Evolutionary conservation across 1,140 invertebrate species (phyloP), one percentile per base, ranked within the genome.

Genomic region (Leptonema lineaticorne): DNA sequence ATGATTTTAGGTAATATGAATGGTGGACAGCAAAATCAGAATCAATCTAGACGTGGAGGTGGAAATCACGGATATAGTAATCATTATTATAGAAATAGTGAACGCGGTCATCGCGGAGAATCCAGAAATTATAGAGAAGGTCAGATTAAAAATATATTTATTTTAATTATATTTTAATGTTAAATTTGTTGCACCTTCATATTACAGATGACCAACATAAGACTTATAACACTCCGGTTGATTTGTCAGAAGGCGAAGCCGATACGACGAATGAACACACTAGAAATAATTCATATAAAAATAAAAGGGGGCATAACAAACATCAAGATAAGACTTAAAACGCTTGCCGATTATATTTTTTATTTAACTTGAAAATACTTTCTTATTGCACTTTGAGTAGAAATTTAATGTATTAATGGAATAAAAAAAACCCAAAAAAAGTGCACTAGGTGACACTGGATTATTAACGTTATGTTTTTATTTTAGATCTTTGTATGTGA

Each of bases 51-150:
- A 30, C 66, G 70, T 45, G 70, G 70, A 27, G 30, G 8, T 0
- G 57, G 57, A 33, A 65, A 65, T 41, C 67, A 68, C 57, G 66
- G 67, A 22, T 68, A 65, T 37, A 67, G 60, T 50, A 71, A 71
- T 27, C 67, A 71, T 37, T 71, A 68, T 63, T 71, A 68, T 66
- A 59, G 70, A 27, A 71, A 71, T 46, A 71, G 67, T 64, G 70
- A 71, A 4, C 66, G 70, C 8, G 63, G 63, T 14, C 53, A 66
- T 41, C 62, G 46, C 22, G 22, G 59, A 46, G 68, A 69, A 16
- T 56, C 67, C n/a, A 69, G 62, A 64, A 69, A 64, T 46, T 64
- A 64, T 28, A 64, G 62, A 64, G 62, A 64, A 29, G 62, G 62
- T 64, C 24, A 18, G 28, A 18, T 33, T 59, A 16, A 22, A 57